Base-by-base conservation (phyloP, 2,888 invertebrate genomes). In the Lathronympha strigana region DNA sequence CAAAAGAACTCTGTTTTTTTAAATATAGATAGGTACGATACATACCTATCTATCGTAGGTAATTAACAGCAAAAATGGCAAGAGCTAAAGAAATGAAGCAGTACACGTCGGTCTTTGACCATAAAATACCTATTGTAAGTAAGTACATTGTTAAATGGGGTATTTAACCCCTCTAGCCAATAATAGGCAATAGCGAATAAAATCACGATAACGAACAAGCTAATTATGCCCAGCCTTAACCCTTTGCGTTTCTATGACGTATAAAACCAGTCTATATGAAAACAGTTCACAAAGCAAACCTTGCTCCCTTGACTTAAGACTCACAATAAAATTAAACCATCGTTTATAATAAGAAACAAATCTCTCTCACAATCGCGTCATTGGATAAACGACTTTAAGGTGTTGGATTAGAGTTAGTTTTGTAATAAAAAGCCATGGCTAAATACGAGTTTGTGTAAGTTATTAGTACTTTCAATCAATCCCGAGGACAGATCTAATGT, bases 131-230 rank as follows among this genome's bases (percentile, higher is more conserved):
- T 25, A 25, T 25, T 25, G 3, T 25, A 25, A 4, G 4, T 4
- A 25, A 4, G 6, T 25, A 25, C 17, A 40, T 40, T 40, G 17
- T 40, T 43, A 2, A 54, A 55, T 45, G 57, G 57, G 28, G 57
- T 1, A 15, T 57, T 57, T 13, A 71, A 45, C 77, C 72, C 9
- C 82, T 81, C 75, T 68, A 40, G 38, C 28, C 63, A 31, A 71
- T 76, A 67, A 66, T 66, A 57, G 31, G 31, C 28, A 68, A 74
- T 79, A 73, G 81, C 82, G 70, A 84, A 86, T 79, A 78, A 70
- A 78, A 80, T 80, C 77, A 71, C 79, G 84, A 86, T 86, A 81
- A 81, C 83, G 79, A 79, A 83, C 82, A 81, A 83, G 82, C 86
- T 87, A 87, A 87, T 87, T 87, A 87, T 83, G 80, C 79, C 78